Conservation (phyloP, 2,888 invertebrate species). For the Lysandra bellargus region DNA sequence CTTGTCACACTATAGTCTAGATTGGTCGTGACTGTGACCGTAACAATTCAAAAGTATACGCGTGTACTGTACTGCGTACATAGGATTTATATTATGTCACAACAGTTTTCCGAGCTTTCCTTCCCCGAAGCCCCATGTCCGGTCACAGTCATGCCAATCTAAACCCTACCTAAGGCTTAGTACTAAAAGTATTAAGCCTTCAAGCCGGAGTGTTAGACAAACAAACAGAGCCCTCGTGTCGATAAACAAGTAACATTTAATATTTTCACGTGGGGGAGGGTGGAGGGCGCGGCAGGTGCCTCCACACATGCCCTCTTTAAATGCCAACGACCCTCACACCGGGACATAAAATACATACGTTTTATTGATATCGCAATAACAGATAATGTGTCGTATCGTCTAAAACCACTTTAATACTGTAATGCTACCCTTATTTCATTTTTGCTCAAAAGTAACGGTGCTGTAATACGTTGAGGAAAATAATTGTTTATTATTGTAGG, state of each 20-base stretch:
- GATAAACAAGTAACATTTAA: conserved; percentile 74
- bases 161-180: background rate
- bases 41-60: no score
- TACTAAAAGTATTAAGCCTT: background rate
- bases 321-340: conserved; percentile 70
- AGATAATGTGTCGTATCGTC: conserved; percentile 33
- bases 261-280: conserved; percentile 64
- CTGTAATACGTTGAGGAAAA: background rate
- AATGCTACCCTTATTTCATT: conserved; percentile 32
- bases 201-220: conserved; percentile 26
- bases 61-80: background rate
- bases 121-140: background rate
- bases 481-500: background rate
- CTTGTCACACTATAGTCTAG: background rate
- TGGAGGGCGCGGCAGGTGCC: conserved; percentile 69
- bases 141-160: background rate
- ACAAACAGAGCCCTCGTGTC: conserved; percentile 31
- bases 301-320: conserved; percentile 71
- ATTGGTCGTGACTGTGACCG: no score
- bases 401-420: conserved; percentile 22
- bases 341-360: conserved; percentile 49
- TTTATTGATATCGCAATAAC: conserved; percentile 46
- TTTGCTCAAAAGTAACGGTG: background rate
- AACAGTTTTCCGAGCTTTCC: background rate
- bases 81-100: background rate